Conservation (phyloP, 1,140 invertebrate genomes). For the Diorhabda carinulata region DNA sequence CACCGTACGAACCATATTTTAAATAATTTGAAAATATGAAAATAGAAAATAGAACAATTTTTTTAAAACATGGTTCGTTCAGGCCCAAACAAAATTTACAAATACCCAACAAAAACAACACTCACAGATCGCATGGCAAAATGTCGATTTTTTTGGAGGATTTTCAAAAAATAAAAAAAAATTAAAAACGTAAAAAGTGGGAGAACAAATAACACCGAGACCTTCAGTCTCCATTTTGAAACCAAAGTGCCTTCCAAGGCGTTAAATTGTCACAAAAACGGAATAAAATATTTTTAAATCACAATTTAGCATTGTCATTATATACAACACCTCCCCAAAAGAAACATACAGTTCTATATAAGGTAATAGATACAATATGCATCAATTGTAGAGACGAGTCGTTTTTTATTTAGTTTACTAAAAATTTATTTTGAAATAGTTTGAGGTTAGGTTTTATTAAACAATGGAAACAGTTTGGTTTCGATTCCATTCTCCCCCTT, state of each 20-base stretch:
- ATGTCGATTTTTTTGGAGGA: constrained; percentile 26
- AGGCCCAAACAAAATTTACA: constrained; percentile 26
- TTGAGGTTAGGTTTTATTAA: background rate
- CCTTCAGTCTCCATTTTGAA: constrained; percentile 40
- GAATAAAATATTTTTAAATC: constrained; percentile 3
- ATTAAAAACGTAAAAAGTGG: constrained; percentile 30
- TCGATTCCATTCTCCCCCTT: constrained; percentile 39
- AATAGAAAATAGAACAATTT: background rate
- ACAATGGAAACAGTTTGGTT: constrained; percentile 37
- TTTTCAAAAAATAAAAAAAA: constrained; percentile 27
- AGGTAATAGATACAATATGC: constrained; percentile 7
- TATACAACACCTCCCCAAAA: constrained; percentile 1
- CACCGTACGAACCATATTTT: constrained; percentile 34
- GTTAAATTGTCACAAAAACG: background rate
- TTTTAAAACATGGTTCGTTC: constrained; percentile 29
- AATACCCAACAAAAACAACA: constrained; percentile 36
- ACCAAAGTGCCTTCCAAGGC: constrained; percentile 35
- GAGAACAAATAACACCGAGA: constrained; percentile 40
- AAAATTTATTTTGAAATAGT: background rate
- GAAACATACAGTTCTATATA: constrained; percentile 19
- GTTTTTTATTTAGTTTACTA: too few relatives aligned
- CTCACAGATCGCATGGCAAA: constrained; percentile 42
- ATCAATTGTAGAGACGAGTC: too few relatives aligned
- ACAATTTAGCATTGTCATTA: background rate
- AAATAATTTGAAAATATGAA: constrained; percentile 5